Conservation (phyloP, 2,888 invertebrate genomes). For the Tanypteryx hageni region DNA sequence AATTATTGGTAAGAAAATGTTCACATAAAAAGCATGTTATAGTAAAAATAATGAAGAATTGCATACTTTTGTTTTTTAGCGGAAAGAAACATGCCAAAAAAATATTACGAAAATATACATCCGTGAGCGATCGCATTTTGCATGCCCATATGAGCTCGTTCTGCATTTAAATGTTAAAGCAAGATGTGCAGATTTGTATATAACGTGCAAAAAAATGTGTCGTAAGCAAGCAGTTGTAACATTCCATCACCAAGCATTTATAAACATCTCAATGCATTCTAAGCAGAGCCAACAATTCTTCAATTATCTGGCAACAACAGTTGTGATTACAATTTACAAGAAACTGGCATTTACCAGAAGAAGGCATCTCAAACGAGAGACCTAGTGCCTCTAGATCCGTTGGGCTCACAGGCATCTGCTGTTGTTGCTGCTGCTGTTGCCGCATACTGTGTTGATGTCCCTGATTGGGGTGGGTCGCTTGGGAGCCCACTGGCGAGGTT, state of each 20-base stretch:
- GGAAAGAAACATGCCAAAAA: too few species aligned
- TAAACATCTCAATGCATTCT: not conserved
- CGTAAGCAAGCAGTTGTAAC: not conserved
- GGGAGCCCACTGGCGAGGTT: slow-evolving; percentile 17
- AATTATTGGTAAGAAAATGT: too few species aligned
- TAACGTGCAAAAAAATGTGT: not conserved
- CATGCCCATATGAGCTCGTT: too few species aligned
- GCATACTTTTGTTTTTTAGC: too few species aligned
- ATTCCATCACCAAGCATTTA: not conserved
- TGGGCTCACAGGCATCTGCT: slow-evolving; percentile 76
- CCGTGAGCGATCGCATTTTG: too few species aligned
- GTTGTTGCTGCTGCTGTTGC: slow-evolving; percentile 72
- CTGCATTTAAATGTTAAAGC: too few species aligned
- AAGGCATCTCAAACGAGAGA: slow-evolving; percentile 76
- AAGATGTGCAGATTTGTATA: not conserved
- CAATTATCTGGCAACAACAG: not conserved
- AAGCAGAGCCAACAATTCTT: not conserved
- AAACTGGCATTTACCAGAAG: slow-evolving; percentile 66
- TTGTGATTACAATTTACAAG: not conserved
- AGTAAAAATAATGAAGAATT: too few species aligned
- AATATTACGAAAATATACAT: too few species aligned
- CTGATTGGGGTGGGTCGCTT: slow-evolving; percentile 36
- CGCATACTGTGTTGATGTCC: slow-evolving; percentile 67
- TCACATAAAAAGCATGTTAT: too few species aligned
- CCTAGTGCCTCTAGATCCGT: slow-evolving; percentile 84